Percentiles rank a stretch among this genome's conserved stretches.
Conservation (phyloP, 2,797 vertebrate genomes). For the Perodicticus potto region DNA sequence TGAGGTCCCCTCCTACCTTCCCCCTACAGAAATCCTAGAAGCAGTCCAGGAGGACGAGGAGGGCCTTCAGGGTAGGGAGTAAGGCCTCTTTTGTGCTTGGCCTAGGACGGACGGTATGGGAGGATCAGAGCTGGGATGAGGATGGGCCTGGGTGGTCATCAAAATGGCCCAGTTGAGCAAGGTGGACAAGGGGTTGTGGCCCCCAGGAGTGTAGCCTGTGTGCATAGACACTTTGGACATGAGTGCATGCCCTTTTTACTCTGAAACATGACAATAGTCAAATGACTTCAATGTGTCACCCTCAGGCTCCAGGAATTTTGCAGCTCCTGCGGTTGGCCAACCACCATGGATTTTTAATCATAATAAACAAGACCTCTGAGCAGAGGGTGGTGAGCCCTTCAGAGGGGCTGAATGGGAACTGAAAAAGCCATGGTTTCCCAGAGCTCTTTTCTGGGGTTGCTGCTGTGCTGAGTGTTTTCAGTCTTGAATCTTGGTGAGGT, state of each 20-base stretch:
- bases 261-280: not conserved
- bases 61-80: conserved; percentile 22
- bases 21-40: not conserved
- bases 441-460: not conserved
- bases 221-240: rapidly evolving
- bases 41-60: not conserved
- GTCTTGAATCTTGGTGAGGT: not conserved
- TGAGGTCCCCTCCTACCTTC: too few relatives aligned
- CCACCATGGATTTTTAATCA: not conserved
- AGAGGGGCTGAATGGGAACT: not conserved
- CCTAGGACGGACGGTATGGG: not conserved
- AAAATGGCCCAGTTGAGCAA: too few relatives aligned
- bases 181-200: rapidly evolving
- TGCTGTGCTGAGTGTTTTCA: not conserved
- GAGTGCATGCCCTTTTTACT: not conserved
- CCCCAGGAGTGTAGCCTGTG: not conserved
- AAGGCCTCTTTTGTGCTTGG: not conserved
- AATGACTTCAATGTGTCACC: not conserved
- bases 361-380: not conserved
- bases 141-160: not conserved
- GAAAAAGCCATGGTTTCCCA: not conserved
- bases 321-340: not conserved
- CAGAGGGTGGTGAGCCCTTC: not conserved
- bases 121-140: not conserved
- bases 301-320: not conserved